Evolutionary conservation across 2,113 vertebrate genomes (phyloP).

Genomic region (Girardinichthys multiradiatus): DNA sequence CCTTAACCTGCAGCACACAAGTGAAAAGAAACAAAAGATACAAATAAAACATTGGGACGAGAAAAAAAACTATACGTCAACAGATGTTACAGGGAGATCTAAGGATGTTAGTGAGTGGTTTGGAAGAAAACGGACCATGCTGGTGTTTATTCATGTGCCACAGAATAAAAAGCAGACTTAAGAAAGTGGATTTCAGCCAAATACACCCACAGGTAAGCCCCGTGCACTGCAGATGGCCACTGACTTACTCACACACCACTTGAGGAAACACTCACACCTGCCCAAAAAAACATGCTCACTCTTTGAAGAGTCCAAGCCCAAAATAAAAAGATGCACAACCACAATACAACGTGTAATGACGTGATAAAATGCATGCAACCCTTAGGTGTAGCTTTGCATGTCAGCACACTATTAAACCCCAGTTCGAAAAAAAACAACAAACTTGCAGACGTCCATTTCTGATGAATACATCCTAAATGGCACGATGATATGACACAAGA

Average conservation of each 20-base stretch:
- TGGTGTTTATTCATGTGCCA: constrained; percentile 72
- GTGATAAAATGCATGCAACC: constrained; percentile 1
- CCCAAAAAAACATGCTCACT: constrained; percentile 11
- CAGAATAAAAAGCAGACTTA: constrained; percentile 66
- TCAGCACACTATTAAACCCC: constrained; percentile 18
- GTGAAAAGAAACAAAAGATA: constrained; percentile 30
- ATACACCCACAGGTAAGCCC: constrained; percentile 57
- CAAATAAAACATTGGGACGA: constrained; percentile 20
- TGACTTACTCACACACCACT: constrained; percentile 51
- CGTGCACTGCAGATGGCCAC: constrained; percentile 58
- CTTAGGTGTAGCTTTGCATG: constrained; percentile 15
- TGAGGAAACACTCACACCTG: constrained; percentile 24
- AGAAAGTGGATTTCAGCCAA: constrained; percentile 60
- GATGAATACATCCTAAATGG: constrained; percentile 32
- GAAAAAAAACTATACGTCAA: constrained; percentile 25
- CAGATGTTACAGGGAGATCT: constrained; percentile 58
- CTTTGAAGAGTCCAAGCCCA: constrained; percentile 53
- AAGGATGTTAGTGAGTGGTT: constrained; percentile 55
- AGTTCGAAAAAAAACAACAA: constrained; percentile 19
- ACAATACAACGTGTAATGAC: background rate
- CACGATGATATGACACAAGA: constrained; percentile 36
- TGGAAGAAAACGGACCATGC: constrained; percentile 46
- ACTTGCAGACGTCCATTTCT: constrained; percentile 15
- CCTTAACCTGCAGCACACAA: constrained; percentile 8
- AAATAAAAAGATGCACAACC: constrained; percentile 35